A percentile compares a stretch with the other conserved stretches of the same genome.
phyloP scores from a whole-genome alignment of 2,113 vertebrate genomes.

The Motacilla tschutschensis region DNA sequence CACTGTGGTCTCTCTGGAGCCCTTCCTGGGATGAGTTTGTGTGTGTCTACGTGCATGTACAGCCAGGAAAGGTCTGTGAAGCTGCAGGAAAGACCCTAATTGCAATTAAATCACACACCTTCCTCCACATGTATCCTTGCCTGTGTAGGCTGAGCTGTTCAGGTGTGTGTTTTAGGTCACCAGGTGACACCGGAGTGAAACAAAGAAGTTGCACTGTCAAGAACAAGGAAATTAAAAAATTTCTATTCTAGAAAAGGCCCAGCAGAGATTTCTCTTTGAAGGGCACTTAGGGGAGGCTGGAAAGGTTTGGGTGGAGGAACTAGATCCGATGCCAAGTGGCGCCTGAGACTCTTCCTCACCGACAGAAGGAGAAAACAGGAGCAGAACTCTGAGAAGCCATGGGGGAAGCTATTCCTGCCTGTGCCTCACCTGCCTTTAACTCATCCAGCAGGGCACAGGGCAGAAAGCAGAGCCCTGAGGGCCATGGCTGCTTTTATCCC shows the following conservation, averaged over 20 bases:
- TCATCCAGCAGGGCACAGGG: background rate
- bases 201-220: background rate
- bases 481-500: background rate
- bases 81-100: background rate
- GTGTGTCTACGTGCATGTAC: background rate
- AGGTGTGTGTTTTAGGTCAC: background rate
- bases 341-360: background rate
- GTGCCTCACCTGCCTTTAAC: background rate
- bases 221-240: background rate
- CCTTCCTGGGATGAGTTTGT: background rate
- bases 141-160: background rate
- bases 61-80: constrained; percentile 11
- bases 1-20: background rate
- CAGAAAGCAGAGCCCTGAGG: background rate
- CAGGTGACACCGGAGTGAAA: accelerated
- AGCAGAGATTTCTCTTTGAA: background rate
- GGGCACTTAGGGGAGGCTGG: background rate
- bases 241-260: background rate
- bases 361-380: background rate
- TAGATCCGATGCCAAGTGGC: background rate
- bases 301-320: background rate
- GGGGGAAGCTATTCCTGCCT: background rate
- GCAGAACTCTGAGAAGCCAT: accelerated
- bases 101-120: background rate
- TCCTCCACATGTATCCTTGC: background rate